phyloP scores from a whole-genome alignment of 2,113 vertebrate genomes.

The Cephalopterus ornatus region DNA sequence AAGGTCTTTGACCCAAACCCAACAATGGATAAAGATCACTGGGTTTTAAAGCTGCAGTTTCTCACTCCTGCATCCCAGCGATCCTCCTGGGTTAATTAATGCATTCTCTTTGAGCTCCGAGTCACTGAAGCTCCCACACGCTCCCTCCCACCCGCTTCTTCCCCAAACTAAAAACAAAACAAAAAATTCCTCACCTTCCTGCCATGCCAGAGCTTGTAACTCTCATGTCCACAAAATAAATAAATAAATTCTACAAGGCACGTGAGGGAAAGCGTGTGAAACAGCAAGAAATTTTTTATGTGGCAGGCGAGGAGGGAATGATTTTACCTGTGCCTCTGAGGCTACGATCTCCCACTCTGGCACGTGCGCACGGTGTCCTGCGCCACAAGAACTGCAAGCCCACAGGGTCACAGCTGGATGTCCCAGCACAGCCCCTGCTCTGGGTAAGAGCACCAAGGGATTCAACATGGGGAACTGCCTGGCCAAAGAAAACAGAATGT shows the following conservation, averaged over 20 bases:
- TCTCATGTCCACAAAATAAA: neutral
- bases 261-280: neutral
- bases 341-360: neutral
- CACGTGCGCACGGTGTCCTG: fast-evolving
- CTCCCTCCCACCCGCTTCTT: slow-evolving; percentile 31
- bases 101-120: slow-evolving; percentile 78
- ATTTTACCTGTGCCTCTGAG: neutral
- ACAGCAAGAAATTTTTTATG: neutral
- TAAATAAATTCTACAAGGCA: neutral
- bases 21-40: slow-evolving; percentile 77
- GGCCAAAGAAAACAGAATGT: neutral
- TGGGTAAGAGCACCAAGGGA: neutral
- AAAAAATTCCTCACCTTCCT: slow-evolving; percentile 49
- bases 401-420: neutral
- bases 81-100: slow-evolving; percentile 86
- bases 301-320: neutral
- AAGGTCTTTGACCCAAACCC: slow-evolving; percentile 80
- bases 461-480: neutral
- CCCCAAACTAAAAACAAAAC: slow-evolving; percentile 48
- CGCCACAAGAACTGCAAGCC: neutral
- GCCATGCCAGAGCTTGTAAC: slow-evolving; percentile 30
- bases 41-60: slow-evolving; percentile 76
- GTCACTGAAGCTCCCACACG: neutral
- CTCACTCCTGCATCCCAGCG: slow-evolving; percentile 69
- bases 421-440: neutral